Conservation (phyloP, 1,140 invertebrate species). For the Caenorhabditis inopinata region DNA sequence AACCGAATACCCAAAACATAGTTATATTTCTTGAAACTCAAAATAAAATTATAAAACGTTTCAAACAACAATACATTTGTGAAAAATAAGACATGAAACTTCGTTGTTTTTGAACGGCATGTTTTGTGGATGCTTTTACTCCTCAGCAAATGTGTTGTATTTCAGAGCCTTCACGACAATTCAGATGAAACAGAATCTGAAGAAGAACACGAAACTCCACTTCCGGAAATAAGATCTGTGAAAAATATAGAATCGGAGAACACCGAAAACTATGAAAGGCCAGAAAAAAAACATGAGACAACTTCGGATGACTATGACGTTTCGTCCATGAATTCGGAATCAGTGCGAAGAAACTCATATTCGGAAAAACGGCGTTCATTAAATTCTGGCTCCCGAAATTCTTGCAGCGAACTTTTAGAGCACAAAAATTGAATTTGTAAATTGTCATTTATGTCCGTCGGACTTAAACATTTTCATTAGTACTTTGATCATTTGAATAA, state of each 20-base stretch:
- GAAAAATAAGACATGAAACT: no score
- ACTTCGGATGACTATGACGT: background rate
- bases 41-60: no score
- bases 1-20: no score
- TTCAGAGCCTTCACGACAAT: background rate
- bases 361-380: background rate
- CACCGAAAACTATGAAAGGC: background rate
- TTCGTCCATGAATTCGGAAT: background rate
- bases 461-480: background rate
- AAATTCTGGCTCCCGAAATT: background rate
- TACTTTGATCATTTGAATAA: no score
- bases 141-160: background rate
- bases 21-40: no score
- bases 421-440: background rate
- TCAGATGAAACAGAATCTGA: background rate
- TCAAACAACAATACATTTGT: no score
- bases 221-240: background rate
- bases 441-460: background rate
- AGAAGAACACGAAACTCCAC: background rate
- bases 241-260: background rate
- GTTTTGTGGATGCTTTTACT: no score
- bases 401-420: background rate
- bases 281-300: background rate
- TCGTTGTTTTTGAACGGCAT: no score
- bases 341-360: background rate